Evolutionary conservation across 2,888 invertebrate species (phyloP), one percentile per base, ranked within the genome.

Genomic region (Hedya salicella): DNA sequence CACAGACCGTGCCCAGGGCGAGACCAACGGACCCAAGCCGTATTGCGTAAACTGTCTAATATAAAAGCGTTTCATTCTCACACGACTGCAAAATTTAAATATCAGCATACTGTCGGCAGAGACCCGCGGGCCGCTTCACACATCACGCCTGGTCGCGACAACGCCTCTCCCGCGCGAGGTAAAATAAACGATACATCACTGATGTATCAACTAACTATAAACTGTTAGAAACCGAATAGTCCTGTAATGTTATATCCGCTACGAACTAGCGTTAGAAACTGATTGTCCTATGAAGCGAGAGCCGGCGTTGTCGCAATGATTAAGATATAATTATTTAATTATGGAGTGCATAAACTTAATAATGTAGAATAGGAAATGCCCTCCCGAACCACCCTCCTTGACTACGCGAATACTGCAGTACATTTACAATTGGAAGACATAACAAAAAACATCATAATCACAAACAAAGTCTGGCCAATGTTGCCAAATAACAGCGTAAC

Each of bases 311-410:
- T 42, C 66, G 61, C 66, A 32, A 40, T 49, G n/a, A 54, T 61
- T 54, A 72, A 74, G 69, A 77, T 63, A 73, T 73, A 75, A 73
- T 78, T 78, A 81, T 78, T 79, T 77, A 83, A 81, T 82, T 80
- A 85, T 86, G 86, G 83, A 87, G 88, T 89, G 89, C 87, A 87
- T 84, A 85, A 89, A 87, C 87, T 87, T 88, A 88, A 87, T 85
- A 87, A 85, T 85, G 86, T 88, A 86, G 81, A 82, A 84, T 88
- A 89, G 89, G 91, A 91, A 89, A 86, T 82, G 86, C 89, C 89
- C 91, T 83, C 88, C 88, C 86, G 81, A 78, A 78, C 79, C 78
- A 71, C 71, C 74, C 71, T 68, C 70, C 71, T 78, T 73, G 73
- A 75, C 77, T 76, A 75, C 73, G 75, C 71, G 76, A 85, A 86